A percentile compares a stretch with the other conserved stretches of the same genome.
These are phyloP conservation scores for Trididemnum miniatum DNA, from an alignment of 23 tunicate species.

Conservation along the genomic window DNA sequence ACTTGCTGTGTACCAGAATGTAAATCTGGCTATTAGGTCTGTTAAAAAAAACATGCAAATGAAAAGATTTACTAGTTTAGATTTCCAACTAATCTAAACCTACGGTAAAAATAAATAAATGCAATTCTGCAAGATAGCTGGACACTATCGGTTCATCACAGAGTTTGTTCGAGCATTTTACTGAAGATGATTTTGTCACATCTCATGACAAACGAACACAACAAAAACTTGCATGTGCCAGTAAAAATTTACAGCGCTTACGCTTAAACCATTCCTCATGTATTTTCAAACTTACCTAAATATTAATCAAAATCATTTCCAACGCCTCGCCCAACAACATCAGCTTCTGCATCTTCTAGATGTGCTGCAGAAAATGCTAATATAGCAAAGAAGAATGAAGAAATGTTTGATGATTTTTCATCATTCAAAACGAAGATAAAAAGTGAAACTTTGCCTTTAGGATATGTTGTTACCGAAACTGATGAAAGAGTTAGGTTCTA, in stretches of 20 bases:
- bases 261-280: not conserved
- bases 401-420: slow-evolving; percentile 3
- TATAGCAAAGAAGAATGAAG: not conserved
- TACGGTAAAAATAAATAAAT: not conserved
- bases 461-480: not conserved
- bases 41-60: not conserved
- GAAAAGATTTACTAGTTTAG: not conserved
- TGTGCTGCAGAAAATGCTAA: not conserved
- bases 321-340: not conserved
- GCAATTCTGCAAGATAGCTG: not conserved
- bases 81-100: not conserved
- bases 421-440: not conserved
- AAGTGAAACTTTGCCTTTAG: not conserved
- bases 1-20: not conserved
- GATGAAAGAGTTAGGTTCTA: not conserved
- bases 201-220: not conserved
- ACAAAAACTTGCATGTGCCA: not conserved
- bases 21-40: not conserved
- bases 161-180: slow-evolving; percentile 6
- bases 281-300: not conserved
- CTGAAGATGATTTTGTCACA: not conserved
- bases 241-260: not conserved
- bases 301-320: not conserved
- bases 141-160: not conserved
- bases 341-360: not conserved